Evolutionary conservation across 2,797 vertebrate species (phyloP).

Genomic region (Neolamprologus multifasciatus): DNA sequence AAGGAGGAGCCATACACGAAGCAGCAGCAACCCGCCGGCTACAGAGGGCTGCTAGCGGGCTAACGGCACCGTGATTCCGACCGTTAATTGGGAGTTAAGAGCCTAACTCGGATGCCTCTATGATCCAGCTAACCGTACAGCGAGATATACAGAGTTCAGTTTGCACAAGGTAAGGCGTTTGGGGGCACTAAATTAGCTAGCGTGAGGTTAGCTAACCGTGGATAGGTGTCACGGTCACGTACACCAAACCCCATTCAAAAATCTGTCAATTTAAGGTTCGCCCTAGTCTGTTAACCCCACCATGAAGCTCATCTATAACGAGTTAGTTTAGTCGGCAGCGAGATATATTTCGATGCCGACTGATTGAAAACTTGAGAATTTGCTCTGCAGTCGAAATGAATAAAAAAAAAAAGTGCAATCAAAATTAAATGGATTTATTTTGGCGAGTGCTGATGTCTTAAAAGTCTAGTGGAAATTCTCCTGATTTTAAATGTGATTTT

Average conservation of each 20-base stretch:
- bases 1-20: conserved; percentile 16
- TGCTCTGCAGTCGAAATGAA: background rate
- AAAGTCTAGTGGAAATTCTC: background rate
- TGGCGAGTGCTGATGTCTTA: background rate
- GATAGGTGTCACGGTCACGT: background rate
- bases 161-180: conserved; percentile 62
- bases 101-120: conserved; percentile 59
- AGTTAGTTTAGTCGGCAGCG: background rate
- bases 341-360: background rate
- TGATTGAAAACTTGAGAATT: background rate
- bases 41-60: background rate
- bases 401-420: background rate
- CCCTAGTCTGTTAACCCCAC: too few relatives aligned
- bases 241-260: conserved; percentile 12
- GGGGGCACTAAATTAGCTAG: background rate
- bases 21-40: background rate
- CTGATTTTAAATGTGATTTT: background rate
- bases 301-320: background rate
- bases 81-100: conserved; percentile 11
- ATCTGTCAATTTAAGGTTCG: background rate
- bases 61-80: background rate
- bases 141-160: conserved; percentile 44
- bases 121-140: conserved; percentile 58
- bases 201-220: conserved; percentile 17
- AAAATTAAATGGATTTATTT: background rate